phyloP scores from a whole-genome alignment of 2,113 vertebrate species.

The Tautogolabrus adspersus region DNA sequence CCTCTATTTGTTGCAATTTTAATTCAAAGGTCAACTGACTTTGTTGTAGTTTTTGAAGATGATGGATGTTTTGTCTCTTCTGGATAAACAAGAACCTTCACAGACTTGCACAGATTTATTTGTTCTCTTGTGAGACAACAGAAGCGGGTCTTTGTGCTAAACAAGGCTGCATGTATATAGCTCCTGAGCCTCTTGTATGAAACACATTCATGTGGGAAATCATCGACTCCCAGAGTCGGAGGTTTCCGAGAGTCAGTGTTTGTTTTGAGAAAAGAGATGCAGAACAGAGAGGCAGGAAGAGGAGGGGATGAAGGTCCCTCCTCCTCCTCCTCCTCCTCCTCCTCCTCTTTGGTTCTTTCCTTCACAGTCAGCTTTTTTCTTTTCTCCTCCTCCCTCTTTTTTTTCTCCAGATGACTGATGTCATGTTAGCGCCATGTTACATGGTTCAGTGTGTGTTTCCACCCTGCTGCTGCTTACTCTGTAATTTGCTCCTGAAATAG shows the following conservation, averaged over 20 bases:
- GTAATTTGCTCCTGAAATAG: slow-evolving; percentile 78
- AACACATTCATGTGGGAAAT: too few species aligned
- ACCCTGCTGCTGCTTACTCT: slow-evolving; percentile 47
- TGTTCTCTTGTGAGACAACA: too few species aligned
- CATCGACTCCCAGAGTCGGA: too few species aligned
- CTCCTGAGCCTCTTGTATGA: too few species aligned
- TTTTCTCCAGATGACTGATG: slow-evolving; percentile 9
- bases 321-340: not conserved
- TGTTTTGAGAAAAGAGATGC: not conserved
- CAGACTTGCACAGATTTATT: too few species aligned
- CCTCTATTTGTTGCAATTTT: too few species aligned
- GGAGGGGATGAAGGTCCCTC: not conserved
- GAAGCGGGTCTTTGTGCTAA: too few species aligned
- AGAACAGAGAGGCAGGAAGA: not conserved
- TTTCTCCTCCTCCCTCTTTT: not conserved
- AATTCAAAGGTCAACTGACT: too few species aligned
- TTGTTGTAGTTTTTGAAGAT: too few species aligned
- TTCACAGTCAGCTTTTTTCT: slow-evolving; percentile 25
- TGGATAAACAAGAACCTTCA: too few species aligned
- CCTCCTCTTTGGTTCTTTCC: slow-evolving; percentile 19
- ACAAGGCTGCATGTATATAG: too few species aligned
- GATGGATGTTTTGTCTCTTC: too few species aligned
- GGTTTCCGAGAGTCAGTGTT: not conserved
- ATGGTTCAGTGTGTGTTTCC: slow-evolving; percentile 34
- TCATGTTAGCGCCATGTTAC: slow-evolving; percentile 18